These are phyloP conservation scores for Rhinella marina DNA, from an alignment of 2,797 vertebrate genomes.

Conservation along the genomic window DNA sequence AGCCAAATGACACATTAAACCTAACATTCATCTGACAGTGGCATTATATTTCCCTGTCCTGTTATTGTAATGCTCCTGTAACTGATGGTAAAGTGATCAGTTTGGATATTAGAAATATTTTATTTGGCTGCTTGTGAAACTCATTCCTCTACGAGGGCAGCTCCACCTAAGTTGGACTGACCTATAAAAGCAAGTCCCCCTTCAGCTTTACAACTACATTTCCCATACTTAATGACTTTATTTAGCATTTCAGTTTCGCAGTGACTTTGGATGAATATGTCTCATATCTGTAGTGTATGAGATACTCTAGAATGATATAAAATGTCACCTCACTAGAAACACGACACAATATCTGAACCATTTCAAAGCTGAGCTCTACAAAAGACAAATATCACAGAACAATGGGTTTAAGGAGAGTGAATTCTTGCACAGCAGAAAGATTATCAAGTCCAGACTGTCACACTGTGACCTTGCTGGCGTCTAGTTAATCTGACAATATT, in stretches of 20 bases:
- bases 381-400: constrained; percentile 67
- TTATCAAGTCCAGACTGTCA: constrained; percentile 82
- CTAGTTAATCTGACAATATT: constrained; percentile 93
- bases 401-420: constrained; percentile 74
- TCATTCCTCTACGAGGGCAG: too few species aligned
- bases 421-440: constrained; percentile 74
- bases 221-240: background rate
- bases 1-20: too few species aligned
- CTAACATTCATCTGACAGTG: too few species aligned
- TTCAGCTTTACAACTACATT: background rate
- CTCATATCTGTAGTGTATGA: background rate
- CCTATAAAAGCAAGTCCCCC: too few species aligned
- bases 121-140: too few species aligned
- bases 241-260: background rate
- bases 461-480: constrained; percentile 85
- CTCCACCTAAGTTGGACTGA: too few species aligned
- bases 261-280: background rate
- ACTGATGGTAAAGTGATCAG: too few species aligned
- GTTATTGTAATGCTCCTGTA: too few species aligned
- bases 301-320: background rate
- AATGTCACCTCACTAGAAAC: constrained; percentile 53
- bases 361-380: constrained; percentile 66
- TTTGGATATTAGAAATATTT: too few species aligned
- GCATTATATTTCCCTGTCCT: too few species aligned
- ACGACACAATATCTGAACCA: constrained; percentile 72